Evolutionary conservation across 2,888 invertebrate species (phyloP).

Genomic region (Hetaerina titia): DNA sequence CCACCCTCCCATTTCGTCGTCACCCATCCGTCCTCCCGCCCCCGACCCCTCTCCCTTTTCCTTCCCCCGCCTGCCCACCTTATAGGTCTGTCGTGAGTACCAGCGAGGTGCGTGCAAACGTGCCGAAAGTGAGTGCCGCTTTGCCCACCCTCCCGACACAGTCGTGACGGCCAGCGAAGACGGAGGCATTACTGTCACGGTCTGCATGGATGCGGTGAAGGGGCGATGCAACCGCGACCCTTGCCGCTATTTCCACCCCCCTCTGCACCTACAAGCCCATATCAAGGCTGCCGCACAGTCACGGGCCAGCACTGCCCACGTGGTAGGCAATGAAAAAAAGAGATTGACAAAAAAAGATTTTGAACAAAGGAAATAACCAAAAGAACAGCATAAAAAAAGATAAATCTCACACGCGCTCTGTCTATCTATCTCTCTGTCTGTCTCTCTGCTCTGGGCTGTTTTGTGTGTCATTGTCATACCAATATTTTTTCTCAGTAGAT

Average conservation of each 20-base stretch:
- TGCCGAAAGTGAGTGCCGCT: conserved; percentile 98
- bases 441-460: conserved; percentile 69
- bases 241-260: conserved; percentile 99
- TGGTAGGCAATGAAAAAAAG: conserved; percentile 79
- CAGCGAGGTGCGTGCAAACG: conserved; percentile 99
- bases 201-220: conserved; percentile 99
- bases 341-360: conserved; percentile 48
- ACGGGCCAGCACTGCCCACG: conserved; percentile 87
- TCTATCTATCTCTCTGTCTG: conserved; percentile 71
- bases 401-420: conserved; percentile 71
- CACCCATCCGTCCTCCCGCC: conserved; percentile 67
- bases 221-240: conserved; percentile 99
- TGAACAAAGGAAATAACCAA: conserved; percentile 63
- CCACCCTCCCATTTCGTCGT: not conserved
- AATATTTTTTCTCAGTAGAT: conserved; percentile 70
- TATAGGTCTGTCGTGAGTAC: conserved; percentile 93
- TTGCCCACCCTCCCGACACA: conserved; percentile 97
- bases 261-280: conserved; percentile 99
- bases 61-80: conserved; percentile 69
- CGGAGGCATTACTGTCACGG: conserved; percentile 94
- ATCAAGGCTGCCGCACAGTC: conserved; percentile 96
- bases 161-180: conserved; percentile 97
- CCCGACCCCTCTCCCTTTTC: conserved; percentile 70
- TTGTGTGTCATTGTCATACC: conserved; percentile 70
- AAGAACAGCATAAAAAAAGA: conserved; percentile 49